Conservation (phyloP, 1,140 invertebrate species). For the Papilio machaon region DNA sequence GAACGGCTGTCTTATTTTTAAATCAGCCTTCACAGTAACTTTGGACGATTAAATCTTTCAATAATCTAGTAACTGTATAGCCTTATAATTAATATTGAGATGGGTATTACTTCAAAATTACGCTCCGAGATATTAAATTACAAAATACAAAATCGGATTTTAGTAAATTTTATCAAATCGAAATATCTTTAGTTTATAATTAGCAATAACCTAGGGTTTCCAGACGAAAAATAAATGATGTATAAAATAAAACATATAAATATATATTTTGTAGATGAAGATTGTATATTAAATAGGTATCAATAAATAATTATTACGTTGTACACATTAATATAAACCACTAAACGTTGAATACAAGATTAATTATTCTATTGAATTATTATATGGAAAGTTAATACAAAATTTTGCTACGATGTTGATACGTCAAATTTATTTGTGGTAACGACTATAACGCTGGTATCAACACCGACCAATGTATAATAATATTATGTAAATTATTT, state of each 20-base stretch:
- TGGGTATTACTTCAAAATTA: background rate
- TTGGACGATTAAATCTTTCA: background rate
- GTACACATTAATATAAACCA: background rate
- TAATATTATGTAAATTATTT: constrained; percentile 69
- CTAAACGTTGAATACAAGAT: constrained; percentile 14
- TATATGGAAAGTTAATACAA: constrained; percentile 47
- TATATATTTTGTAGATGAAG: background rate
- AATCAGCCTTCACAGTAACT: too few species aligned
- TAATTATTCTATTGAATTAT: constrained; percentile 26
- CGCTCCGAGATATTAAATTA: background rate
- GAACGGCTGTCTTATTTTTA: too few species aligned
- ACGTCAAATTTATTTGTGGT: constrained; percentile 43
- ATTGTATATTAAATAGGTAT: background rate
- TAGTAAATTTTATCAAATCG: background rate
- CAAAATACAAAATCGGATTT: constrained; percentile 4
- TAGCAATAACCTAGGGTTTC: background rate
- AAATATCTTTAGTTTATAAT: background rate
- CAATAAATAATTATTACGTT: background rate
- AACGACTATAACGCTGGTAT: constrained; percentile 26
- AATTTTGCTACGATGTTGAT: constrained; percentile 1
- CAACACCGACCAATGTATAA: constrained; percentile 51
- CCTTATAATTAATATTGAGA: background rate
- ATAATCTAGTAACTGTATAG: background rate
- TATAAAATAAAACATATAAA: background rate
- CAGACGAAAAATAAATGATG: too few species aligned